These are phyloP conservation scores for Kryphioiulus occultus DNA, from an alignment of 2,888 invertebrate genomes.

Conservation along the genomic window DNA sequence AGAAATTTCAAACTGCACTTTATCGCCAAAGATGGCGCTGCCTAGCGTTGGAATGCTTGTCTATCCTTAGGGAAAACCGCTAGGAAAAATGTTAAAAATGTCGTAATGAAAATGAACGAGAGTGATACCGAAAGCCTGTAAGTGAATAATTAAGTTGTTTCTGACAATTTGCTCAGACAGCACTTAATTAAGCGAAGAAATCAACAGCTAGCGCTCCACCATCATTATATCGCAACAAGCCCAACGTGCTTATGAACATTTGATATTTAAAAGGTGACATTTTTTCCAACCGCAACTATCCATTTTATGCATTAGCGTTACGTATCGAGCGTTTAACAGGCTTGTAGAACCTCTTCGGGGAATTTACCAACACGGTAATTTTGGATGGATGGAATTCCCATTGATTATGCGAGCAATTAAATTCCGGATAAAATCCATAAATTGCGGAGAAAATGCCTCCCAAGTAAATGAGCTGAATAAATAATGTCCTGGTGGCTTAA, in stretches of 20 bases:
- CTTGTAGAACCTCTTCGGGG: background rate
- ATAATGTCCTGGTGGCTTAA: conserved; percentile 1
- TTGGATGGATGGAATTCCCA: conserved; percentile 32
- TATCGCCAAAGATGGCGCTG: background rate
- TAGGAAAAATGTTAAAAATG: background rate
- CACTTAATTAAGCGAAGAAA: conserved; percentile 12
- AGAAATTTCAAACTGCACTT: background rate
- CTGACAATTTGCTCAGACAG: conserved; percentile 33
- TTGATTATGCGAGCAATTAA: conserved; percentile 20
- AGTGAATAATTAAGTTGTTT: conserved; percentile 40
- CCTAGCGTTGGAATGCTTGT: background rate
- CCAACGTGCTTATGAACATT: background rate
- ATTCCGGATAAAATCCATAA: conserved; percentile 29
- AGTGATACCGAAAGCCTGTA: background rate
- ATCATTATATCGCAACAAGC: conserved; percentile 39
- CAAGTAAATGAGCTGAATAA: background rate
- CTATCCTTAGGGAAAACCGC: background rate
- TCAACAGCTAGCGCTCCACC: background rate
- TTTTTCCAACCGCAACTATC: conserved; percentile 32
- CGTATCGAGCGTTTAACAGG: background rate
- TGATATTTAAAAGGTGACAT: conserved; percentile 32
- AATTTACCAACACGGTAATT: background rate
- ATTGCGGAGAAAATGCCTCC: background rate
- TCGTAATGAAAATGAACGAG: conserved; percentile 9
- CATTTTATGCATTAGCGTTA: conserved; percentile 18